Evolutionary conservation across 2,113 vertebrate species (phyloP).

Genomic region (Onychostoma macrolepis): DNA sequence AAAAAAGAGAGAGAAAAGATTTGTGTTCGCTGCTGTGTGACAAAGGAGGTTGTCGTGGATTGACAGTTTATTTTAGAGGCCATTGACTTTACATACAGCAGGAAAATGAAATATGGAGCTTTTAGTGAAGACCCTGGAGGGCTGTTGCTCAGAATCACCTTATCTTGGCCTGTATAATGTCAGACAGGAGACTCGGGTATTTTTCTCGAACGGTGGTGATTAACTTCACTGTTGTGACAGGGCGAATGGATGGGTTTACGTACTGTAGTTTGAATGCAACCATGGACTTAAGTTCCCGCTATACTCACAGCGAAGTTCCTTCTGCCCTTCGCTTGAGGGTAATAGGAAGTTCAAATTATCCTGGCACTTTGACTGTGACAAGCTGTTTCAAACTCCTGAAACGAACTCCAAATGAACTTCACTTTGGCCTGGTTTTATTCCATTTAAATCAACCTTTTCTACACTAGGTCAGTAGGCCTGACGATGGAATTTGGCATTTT

Average conservation of each 20-base stretch:
- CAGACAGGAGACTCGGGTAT: slow-evolving; percentile 19
- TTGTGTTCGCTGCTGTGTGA: slow-evolving; percentile 62
- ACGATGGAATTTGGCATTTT: too few relatives aligned
- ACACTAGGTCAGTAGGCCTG: too few relatives aligned
- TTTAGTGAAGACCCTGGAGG: slow-evolving; percentile 53
- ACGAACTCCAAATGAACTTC: background rate
- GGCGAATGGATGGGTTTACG: slow-evolving; percentile 16
- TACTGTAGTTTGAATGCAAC: background rate
- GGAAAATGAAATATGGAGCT: slow-evolving; percentile 65
- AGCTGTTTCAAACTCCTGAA: background rate
- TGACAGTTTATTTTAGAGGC: slow-evolving; percentile 82
- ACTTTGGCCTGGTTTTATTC: background rate
- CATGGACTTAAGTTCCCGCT: too few relatives aligned
- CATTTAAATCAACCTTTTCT: background rate
- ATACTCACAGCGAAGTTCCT: background rate
- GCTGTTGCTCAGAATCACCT: slow-evolving; percentile 49
- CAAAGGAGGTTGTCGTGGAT: slow-evolving; percentile 63
- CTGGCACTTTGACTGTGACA: background rate
- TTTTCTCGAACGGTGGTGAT: slow-evolving; percentile 19
- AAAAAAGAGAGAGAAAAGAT: slow-evolving; percentile 55
- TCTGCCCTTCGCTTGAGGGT: background rate
- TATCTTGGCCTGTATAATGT: slow-evolving; percentile 45
- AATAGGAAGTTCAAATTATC: background rate
- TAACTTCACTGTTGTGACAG: slow-evolving; percentile 31
- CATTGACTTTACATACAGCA: slow-evolving; percentile 79